Base-by-base conservation (phyloP, 2,113 vertebrate genomes). In the Ia io region DNA sequence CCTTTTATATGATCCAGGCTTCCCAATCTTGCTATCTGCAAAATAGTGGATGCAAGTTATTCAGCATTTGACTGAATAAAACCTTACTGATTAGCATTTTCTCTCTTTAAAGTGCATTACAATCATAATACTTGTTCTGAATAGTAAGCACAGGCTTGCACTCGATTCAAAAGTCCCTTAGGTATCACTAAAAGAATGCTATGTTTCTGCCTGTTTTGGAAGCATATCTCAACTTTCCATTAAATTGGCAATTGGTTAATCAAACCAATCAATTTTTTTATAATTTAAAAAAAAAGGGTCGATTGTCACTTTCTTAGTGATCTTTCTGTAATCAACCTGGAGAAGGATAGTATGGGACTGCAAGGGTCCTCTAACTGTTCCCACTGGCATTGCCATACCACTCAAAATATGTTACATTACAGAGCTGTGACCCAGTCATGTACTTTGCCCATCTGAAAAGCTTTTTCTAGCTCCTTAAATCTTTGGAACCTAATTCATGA, bases 21-120 rank as follows among this genome's bases (percentile, higher is more conserved):
- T 93, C 35, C 53, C 11, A 88, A 63, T 91, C 78, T 85, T 93
- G 5, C 23, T 59, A 85, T 95, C 94, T 95, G 23, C 30, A 86
- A 85, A 82, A 91, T 5, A 65, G 3, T 78, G 37, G 80, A 96
- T 92, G 53, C 40, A 82, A 17, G 28, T 87, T 84, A 84, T 30
- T 85, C 13, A 71, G 71, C n/a, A 88, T 12, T 84, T 87, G 30
- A 93, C 37, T 12, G 2, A 77, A 51, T 76, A 13, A 25, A 67
- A 88, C 1, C 10, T 76, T 77, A 77, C 51, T 90, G 56, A 90
- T 84, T 44, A 76, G 16, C 13, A 69, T 56, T 92, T 92, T 47
- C 13, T 91, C 28, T 1, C 44, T 73, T 3, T 42, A 42, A 95
- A 69, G 42, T 79, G 16, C 37, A 76, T 20, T 61, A 9, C 11